Conservation (phyloP, 37 sponge, comb jelly and placozoan species). For the Aphrocallistes beatrix region DNA sequence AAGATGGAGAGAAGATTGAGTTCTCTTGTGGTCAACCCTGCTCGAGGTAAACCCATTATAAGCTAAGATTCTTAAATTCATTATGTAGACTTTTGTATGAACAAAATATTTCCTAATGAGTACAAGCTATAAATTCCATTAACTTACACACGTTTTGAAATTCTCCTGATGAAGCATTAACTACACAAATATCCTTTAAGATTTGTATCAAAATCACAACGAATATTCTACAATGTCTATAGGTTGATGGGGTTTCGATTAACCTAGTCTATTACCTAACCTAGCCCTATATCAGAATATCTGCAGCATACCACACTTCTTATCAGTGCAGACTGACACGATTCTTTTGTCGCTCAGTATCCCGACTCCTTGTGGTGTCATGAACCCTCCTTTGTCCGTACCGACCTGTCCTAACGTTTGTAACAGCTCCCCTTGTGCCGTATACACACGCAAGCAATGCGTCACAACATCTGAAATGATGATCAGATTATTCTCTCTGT, state of each 20-base stretch:
- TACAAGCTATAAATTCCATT: too few species aligned
- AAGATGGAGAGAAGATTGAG: background rate
- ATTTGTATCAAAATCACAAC: too few species aligned
- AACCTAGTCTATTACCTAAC: too few species aligned
- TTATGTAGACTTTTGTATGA: too few species aligned
- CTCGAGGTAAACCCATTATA: background rate
- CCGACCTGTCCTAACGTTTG: conserved; percentile 1
- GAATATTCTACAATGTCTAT: too few species aligned
- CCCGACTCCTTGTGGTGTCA: background rate
- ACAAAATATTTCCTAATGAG: too few species aligned
- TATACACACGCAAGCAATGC: background rate
- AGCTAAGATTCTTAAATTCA: too few species aligned
- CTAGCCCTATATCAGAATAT: too few species aligned
- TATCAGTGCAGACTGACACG: background rate
- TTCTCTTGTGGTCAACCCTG: background rate
- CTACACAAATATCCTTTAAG: too few species aligned
- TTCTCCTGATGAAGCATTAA: too few species aligned
- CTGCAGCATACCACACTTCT: conserved; percentile 15
- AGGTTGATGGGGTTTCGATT: too few species aligned
- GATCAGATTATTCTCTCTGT: background rate
- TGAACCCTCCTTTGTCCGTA: background rate
- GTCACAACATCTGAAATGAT: background rate
- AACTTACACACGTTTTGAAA: too few species aligned
- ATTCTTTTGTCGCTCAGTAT: background rate
- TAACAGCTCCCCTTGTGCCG: background rate